Evolutionary conservation across 2,888 invertebrate species (phyloP).

Genomic region (Rhagophthalmus giganteus): DNA sequence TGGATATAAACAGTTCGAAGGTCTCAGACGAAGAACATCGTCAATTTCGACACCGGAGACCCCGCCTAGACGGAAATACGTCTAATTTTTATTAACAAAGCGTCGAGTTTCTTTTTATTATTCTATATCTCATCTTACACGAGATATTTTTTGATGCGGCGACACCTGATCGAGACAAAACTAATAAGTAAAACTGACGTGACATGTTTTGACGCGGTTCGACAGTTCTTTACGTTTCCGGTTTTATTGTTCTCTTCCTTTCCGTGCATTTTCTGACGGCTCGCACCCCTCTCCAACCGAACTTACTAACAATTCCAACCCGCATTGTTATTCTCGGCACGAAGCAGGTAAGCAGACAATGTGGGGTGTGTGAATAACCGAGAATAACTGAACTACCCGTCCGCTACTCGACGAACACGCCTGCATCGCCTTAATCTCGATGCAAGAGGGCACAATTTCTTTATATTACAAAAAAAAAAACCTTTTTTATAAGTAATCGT

Average conservation of each 20-base stretch:
- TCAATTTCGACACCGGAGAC: conserved; percentile 23
- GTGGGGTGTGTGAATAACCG: conserved; percentile 26
- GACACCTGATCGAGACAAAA: conserved; percentile 38
- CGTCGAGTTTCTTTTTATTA: conserved; percentile 38
- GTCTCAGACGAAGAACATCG: conserved; percentile 24
- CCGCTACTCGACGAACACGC: too few relatives aligned
- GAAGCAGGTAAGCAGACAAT: conserved; percentile 30
- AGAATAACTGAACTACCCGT: too few relatives aligned
- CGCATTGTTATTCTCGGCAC: conserved; percentile 32
- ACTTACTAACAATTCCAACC: conserved; percentile 27
- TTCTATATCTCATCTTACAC: conserved; percentile 32
- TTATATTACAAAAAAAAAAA: conserved; percentile 3
- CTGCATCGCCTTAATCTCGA: too few relatives aligned
- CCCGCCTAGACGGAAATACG: conserved; percentile 39
- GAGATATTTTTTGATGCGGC: conserved; percentile 24
- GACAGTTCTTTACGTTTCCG: conserved; percentile 39
- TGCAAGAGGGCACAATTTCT: too few relatives aligned
- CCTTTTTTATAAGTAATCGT: conserved; percentile 1
- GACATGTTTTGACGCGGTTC: conserved; percentile 42
- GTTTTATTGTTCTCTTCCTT: conserved; percentile 31
- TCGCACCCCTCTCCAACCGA: conserved; percentile 26
- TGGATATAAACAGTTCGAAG: conserved; percentile 35
- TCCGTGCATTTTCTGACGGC: conserved; percentile 13
- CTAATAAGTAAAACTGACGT: conserved; percentile 27
- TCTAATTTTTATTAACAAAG: conserved; percentile 44